A percentile compares a stretch with the other conserved stretches of the same genome.
Conservation (phyloP, 1,140 invertebrate genomes). For the Megathymus violae region DNA sequence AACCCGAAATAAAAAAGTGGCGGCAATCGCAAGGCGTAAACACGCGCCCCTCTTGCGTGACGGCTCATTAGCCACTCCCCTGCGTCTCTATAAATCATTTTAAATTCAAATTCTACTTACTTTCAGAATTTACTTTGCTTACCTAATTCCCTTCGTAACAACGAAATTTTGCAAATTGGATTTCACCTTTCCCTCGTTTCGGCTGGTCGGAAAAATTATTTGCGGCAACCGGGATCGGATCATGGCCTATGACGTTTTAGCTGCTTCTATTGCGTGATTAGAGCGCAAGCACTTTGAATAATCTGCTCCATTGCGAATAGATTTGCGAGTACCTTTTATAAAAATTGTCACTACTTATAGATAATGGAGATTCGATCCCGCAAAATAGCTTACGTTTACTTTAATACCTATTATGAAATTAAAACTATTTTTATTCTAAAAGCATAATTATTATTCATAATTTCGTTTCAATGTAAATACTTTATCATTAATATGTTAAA, state of each 20-base stretch:
- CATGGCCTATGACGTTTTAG: constrained; percentile 46
- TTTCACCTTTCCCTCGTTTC: constrained; percentile 67
- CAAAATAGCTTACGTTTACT: too few relatives aligned
- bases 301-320: constrained; percentile 26
- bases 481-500: too few relatives aligned
- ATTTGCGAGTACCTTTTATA: constrained; percentile 25
- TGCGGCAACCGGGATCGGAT: constrained; percentile 56
- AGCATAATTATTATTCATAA: too few relatives aligned
- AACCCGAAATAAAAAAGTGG: constrained; percentile 65
- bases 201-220: constrained; percentile 65
- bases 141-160: constrained; percentile 74
- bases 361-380: not conserved
- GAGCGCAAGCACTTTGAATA: constrained; percentile 35
- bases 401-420: too few relatives aligned
- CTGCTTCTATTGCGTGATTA: constrained; percentile 38
- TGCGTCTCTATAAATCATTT: constrained; percentile 82
- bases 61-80: constrained; percentile 82
- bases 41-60: constrained; percentile 78
- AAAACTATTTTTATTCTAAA: too few relatives aligned
- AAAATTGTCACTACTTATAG: constrained; percentile 22
- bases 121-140: constrained; percentile 81
- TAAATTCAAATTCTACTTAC: constrained; percentile 83
- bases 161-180: constrained; percentile 80
- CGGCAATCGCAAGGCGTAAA: constrained; percentile 62
- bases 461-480: too few relatives aligned